A percentile compares a stretch with the other conserved stretches of the same genome.
These are phyloP conservation scores for Hydrochoerus hydrochaeris DNA, from an alignment of 2,113 vertebrate species.

Conservation along the genomic window DNA sequence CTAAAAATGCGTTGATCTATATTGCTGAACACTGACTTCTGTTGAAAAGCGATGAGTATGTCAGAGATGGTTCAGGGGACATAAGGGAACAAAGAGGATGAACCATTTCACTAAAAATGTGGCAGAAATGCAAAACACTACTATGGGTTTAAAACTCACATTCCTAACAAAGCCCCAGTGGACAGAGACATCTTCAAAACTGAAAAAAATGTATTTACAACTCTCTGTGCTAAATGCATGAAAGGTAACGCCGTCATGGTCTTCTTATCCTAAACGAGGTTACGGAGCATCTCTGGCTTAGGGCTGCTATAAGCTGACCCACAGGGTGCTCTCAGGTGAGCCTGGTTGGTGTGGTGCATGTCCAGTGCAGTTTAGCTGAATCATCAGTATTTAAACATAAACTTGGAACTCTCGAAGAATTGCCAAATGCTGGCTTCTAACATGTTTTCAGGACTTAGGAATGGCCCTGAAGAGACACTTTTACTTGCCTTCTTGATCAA, in stretches of 20 bases:
- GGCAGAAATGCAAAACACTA: background rate
- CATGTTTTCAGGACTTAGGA: background rate
- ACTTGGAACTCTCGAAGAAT: background rate
- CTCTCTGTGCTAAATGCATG: background rate
- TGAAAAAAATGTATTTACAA: background rate
- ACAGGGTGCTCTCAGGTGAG: background rate
- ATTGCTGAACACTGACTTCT: background rate
- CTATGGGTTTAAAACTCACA: background rate
- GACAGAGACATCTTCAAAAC: background rate
- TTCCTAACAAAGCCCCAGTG: background rate
- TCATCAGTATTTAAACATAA: too few species aligned
- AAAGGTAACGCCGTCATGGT: background rate
- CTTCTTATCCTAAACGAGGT: background rate
- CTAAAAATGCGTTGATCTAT: background rate
- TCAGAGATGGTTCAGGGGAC: background rate
- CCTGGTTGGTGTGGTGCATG: background rate
- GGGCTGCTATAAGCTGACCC: background rate
- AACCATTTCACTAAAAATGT: background rate
- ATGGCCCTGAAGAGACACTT: background rate
- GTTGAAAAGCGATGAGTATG: too few species aligned
- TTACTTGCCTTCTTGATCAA: background rate
- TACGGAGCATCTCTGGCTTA: background rate
- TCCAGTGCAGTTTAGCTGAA: too few species aligned
- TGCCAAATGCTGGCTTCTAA: background rate
- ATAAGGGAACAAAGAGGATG: background rate